Conservation (phyloP, 1,140 invertebrate genomes). For the Lamellibrachia luymesi region DNA sequence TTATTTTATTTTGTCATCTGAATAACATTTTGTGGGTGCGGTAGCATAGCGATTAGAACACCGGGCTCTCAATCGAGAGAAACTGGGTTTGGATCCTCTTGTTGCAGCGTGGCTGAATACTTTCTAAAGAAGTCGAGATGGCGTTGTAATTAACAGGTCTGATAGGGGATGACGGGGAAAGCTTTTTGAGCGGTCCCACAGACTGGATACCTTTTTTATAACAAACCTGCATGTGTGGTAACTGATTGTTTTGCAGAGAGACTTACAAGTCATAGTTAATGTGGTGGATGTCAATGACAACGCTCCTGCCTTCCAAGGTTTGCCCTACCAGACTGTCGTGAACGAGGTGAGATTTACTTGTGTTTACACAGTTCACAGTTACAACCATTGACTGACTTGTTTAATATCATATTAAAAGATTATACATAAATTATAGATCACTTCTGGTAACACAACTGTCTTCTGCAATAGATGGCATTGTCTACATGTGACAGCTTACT, state of each 20-base stretch:
- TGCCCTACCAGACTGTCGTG: not conserved
- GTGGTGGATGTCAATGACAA: slow-evolving; percentile 22
- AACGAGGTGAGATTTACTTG: slow-evolving; percentile 17
- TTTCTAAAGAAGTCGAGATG: too few species aligned
- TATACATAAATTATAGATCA: not conserved
- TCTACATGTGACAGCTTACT: not conserved
- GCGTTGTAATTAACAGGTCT: too few species aligned
- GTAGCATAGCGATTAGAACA: too few species aligned
- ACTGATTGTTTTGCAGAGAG: not conserved
- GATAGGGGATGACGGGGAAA: too few species aligned
- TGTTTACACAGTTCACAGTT: not conserved
- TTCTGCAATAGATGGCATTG: not conserved
- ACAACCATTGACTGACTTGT: not conserved
- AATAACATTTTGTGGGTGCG: not conserved
- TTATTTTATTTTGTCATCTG: not conserved
- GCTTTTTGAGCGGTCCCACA: too few species aligned
- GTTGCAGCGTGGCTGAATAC: too few species aligned
- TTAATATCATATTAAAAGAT: not conserved
- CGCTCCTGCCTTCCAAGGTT: slow-evolving; percentile 15
- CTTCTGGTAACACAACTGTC: not conserved
- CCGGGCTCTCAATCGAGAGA: too few species aligned
- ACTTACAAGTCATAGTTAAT: not conserved
- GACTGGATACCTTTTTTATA: too few species aligned
- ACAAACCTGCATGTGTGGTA: not conserved
- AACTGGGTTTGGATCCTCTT: too few species aligned